A percentile compares a stretch with the other conserved stretches of the same genome.
Evolutionary conservation across 2,113 vertebrate species (phyloP).

Genomic region (Megalops atlanticus): DNA sequence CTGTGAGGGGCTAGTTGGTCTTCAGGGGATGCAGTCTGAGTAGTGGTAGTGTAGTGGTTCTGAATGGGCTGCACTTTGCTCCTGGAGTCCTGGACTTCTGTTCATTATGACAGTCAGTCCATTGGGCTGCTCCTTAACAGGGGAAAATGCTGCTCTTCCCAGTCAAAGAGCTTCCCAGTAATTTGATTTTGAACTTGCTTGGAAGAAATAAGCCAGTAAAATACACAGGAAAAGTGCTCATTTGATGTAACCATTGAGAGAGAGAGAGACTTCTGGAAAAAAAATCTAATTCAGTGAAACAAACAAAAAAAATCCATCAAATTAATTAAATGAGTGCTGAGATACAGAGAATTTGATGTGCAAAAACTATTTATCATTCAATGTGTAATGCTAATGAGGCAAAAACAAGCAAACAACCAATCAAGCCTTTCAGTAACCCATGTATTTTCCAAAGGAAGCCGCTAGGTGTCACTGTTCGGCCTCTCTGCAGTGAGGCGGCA

Average conservation of each 20-base stretch:
- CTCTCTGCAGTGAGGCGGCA: slow-evolving; percentile 5
- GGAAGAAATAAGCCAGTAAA: background rate
- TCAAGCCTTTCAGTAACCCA: background rate
- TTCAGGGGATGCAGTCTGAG: too few relatives aligned
- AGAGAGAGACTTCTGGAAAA: background rate
- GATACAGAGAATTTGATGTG: background rate
- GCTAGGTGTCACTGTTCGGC: slow-evolving; percentile 35
- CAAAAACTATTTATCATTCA: background rate
- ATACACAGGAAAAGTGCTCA: background rate
- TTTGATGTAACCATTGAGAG: background rate
- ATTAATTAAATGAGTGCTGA: background rate
- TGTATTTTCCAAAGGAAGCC: background rate
- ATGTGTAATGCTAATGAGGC: background rate
- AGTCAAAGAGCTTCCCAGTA: too few relatives aligned
- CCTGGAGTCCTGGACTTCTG: too few relatives aligned
- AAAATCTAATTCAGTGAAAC: background rate
- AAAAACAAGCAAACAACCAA: slow-evolving; percentile 9
- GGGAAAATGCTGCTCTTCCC: too few relatives aligned
- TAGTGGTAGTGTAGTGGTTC: too few relatives aligned
- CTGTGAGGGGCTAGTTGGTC: too few relatives aligned
- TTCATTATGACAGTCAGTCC: too few relatives aligned
- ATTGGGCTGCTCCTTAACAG: background rate
- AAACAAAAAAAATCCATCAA: background rate
- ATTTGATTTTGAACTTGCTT: too few relatives aligned
- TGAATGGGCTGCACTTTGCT: too few relatives aligned